Conservation (phyloP, 1,140 invertebrate species). For the Pseudomyrmex dendroicus region DNA sequence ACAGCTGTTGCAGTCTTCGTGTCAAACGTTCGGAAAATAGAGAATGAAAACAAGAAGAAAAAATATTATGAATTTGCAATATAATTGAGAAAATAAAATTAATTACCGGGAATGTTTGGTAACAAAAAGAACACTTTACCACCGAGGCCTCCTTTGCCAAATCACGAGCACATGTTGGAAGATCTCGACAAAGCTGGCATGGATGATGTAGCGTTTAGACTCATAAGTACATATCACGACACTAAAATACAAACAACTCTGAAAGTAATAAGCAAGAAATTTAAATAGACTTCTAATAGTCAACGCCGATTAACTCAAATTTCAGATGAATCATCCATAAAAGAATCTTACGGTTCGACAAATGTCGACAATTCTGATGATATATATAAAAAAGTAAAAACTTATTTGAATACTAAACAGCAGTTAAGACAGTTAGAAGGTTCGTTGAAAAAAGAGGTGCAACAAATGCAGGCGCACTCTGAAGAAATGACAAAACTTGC, state of each 20-base stretch:
- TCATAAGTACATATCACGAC: slow-evolving; percentile 64
- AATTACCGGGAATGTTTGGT: slow-evolving; percentile 72
- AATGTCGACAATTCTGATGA: slow-evolving; percentile 70
- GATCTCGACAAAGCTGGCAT: slow-evolving; percentile 71
- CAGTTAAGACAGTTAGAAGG: slow-evolving; percentile 74
- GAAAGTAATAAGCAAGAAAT: too few relatives aligned
- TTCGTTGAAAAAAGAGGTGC: slow-evolving; percentile 67
- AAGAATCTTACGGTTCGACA: slow-evolving; percentile 62
- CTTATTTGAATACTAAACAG: slow-evolving; percentile 76
- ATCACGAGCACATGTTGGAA: slow-evolving; percentile 76
- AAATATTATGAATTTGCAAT: too few relatives aligned
- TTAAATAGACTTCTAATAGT: too few relatives aligned
- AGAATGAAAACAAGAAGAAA: too few relatives aligned
- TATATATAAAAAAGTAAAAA: slow-evolving; percentile 76
- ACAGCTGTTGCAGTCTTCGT: too few relatives aligned
- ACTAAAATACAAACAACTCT: too few relatives aligned
- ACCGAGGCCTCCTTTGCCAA: slow-evolving; percentile 74
- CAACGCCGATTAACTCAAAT: not conserved
- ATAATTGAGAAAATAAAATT: too few relatives aligned
- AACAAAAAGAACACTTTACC: slow-evolving; percentile 78
- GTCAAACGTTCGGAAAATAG: too few relatives aligned
- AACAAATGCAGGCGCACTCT: slow-evolving; percentile 68
- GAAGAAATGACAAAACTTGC: slow-evolving; percentile 78
- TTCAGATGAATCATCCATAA: slow-evolving; percentile 57
- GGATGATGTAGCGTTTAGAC: slow-evolving; percentile 76